These are phyloP conservation scores for Miltochrista miniata DNA, from an alignment of 2,888 invertebrate genomes.

Conservation along the genomic window DNA sequence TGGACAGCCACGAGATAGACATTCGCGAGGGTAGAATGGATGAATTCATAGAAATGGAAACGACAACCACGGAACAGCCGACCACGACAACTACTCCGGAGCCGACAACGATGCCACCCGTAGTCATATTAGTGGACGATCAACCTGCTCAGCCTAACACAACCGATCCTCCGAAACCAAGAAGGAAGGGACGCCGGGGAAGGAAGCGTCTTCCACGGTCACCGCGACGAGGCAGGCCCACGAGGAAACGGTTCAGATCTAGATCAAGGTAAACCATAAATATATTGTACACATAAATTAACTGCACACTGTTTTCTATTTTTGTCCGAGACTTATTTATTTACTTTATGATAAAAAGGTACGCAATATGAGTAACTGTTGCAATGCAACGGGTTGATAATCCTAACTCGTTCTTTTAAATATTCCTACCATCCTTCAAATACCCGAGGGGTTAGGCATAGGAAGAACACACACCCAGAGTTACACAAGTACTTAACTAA, in stretches of 20 bases:
- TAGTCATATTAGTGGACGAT: slow-evolving; percentile 76
- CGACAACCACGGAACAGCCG: slow-evolving; percentile 58
- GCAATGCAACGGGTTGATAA: too few species aligned
- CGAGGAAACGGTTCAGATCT: slow-evolving; percentile 78
- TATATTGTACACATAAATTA: neutral
- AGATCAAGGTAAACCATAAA: slow-evolving; percentile 49
- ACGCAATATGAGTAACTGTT: too few species aligned
- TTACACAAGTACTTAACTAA: too few species aligned
- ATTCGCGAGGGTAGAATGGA: slow-evolving; percentile 71
- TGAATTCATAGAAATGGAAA: slow-evolving; percentile 62
- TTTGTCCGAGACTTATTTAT: too few species aligned
- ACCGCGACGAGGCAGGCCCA: slow-evolving; percentile 72
- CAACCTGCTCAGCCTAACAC: slow-evolving; percentile 70
- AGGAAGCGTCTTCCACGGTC: slow-evolving; percentile 69
- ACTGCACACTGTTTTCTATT: too few species aligned
- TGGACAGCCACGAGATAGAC: slow-evolving; percentile 85
- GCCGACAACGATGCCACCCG: slow-evolving; percentile 63
- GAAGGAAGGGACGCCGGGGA: slow-evolving; percentile 65
- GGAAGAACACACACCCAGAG: too few species aligned
- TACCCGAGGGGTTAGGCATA: too few species aligned
- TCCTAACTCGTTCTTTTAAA: too few species aligned
- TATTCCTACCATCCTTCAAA: too few species aligned
- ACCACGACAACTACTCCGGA: slow-evolving; percentile 55
- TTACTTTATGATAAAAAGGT: too few species aligned
- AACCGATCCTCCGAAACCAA: slow-evolving; percentile 54